Percentiles rank a stretch among this genome's conserved stretches.
Conservation (phyloP, 2,113 vertebrate species). For the Phainopepla nitens region DNA sequence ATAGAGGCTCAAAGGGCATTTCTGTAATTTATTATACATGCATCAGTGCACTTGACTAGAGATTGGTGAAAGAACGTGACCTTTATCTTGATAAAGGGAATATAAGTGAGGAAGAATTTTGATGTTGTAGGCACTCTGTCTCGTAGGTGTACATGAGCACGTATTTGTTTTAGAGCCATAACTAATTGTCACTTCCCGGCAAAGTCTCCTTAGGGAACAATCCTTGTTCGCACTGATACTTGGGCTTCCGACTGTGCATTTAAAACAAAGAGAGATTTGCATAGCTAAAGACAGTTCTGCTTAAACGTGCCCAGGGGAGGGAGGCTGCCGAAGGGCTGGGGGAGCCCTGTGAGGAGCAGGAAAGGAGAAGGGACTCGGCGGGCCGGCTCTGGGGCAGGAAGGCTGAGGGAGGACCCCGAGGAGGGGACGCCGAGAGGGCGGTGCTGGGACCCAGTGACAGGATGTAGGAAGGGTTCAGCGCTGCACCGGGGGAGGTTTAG, state of each 20-base stretch:
- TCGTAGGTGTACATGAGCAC: not conserved
- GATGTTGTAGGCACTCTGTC: not conserved
- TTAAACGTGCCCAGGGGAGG: not conserved
- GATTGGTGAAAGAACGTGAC: not conserved
- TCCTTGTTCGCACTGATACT: not conserved
- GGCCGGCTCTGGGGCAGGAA: not conserved
- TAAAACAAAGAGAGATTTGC: not conserved
- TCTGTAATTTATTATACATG: constrained; percentile 24
- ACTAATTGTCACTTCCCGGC: not conserved
- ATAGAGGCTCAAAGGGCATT: not conserved
- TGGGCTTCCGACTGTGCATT: not conserved
- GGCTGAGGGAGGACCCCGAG: too few relatives aligned
- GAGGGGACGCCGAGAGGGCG: not conserved
- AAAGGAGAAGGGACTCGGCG: not conserved
- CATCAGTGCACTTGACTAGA: not conserved
- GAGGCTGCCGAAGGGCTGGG: not conserved
- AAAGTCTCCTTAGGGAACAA: not conserved
- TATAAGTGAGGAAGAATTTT: not conserved
- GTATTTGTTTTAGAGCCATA: not conserved
- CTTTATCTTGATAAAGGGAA: not conserved
- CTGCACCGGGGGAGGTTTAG: not conserved
- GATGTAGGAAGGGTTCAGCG: not conserved
- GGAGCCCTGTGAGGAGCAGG: not conserved
- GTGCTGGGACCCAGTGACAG: not conserved
- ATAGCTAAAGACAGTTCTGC: not conserved